Conservation (phyloP, 2,797 vertebrate genomes). For the Vespertilio murinus region DNA sequence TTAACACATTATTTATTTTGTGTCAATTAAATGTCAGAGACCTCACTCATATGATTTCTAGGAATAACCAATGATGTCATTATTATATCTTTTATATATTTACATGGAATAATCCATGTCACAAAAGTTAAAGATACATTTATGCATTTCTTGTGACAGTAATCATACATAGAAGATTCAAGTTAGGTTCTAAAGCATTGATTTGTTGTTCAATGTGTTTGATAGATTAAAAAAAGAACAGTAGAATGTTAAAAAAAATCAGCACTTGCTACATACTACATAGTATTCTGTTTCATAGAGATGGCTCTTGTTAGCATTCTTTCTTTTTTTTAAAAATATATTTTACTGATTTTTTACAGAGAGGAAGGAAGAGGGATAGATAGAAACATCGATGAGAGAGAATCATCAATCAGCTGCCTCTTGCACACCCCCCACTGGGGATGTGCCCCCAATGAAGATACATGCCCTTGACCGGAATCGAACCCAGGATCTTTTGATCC, state of each 20-base stretch:
- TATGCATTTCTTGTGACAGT: background rate
- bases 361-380: too few species aligned
- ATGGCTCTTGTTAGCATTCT: background rate
- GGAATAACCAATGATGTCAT: background rate
- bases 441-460: too few species aligned
- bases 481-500: too few species aligned
- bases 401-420: too few species aligned
- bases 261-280: background rate
- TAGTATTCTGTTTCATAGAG: background rate
- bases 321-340: too few species aligned
- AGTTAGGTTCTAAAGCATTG: background rate
- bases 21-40: background rate
- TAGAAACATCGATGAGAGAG: too few species aligned
- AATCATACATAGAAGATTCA: background rate
- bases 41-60: background rate
- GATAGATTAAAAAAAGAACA: background rate
- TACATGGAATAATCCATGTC: background rate
- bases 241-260: background rate
- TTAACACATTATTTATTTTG: background rate
- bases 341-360: too few species aligned
- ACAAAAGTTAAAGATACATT: constrained; percentile 5
- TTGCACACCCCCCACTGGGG: too few species aligned
- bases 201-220: background rate
- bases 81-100: background rate
- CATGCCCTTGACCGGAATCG: too few species aligned